Evolutionary conservation across 1,140 invertebrate genomes (phyloP), one percentile per base, ranked within the genome.

Genomic region (Argopecten irradians): DNA sequence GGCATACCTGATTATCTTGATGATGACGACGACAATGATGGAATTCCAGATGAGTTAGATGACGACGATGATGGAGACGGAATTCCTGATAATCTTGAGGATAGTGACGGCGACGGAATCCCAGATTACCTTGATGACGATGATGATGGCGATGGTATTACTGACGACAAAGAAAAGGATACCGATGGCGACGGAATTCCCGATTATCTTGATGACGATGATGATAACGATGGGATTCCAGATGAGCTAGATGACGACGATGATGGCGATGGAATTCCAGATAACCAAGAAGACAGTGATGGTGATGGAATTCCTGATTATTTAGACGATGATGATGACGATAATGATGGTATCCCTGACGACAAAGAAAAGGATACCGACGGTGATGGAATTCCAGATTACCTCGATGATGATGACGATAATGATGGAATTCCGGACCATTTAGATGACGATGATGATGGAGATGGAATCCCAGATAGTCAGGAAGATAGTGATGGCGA

Each of bases 181-280:
- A 91, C 41, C 16, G 93, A 94, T 88, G 92, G 91, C 41, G 94
- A 95, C 89, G 94, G 94, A 28, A 90, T 87, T 33, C 90, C 89
- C 2, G 91, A 90, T 39, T 83, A 90, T 43, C 84, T 88, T 7
- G 85, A 91, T 34, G 83, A 89, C 16, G 85, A 89, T 22, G 85
- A 87, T 87, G 90, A 92, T 89, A 88, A 82, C 86, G 90, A 92
- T 91, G 89, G 88, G 39, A 91, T 92, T 19, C 91, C 91, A 7
- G 89, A 91, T 83, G 16, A 46, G 14, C 36, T 89, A 86, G 93
- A 93, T 83, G 90, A 93, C 34, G 93, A 94, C 88, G 90, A 92
- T 83, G 93, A 95, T 89, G 89, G 93, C 87, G 94, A 94, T 90
- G 94, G 93, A 34, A 92, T 94, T 46, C 92, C 92, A 41, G 93